A percentile compares a stretch with the other conserved stretches of the same genome.
Conservation (phyloP, 2,113 vertebrate genomes). For the Macquaria ambigua region DNA sequence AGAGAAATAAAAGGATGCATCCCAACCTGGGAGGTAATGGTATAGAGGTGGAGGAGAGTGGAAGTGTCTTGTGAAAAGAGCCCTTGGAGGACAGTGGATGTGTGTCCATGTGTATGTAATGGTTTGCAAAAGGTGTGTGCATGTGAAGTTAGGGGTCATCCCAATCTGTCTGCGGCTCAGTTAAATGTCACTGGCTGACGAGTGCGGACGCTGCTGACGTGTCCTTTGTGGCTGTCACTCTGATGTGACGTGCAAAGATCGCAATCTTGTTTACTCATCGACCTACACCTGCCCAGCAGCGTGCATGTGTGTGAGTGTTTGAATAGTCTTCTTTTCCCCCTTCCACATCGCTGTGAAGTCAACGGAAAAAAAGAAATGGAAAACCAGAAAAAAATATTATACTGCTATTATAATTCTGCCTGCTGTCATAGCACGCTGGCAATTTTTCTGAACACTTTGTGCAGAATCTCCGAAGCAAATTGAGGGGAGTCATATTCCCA, state of each 20-base stretch:
- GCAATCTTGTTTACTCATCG: slow-evolving; percentile 68
- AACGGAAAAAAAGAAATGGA: slow-evolving; percentile 20
- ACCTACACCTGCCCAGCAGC: slow-evolving; percentile 39
- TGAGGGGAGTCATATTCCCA: slow-evolving; percentile 12
- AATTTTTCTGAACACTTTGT: slow-evolving; percentile 28
- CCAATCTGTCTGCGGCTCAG: slow-evolving; percentile 40
- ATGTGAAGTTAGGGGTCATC: slow-evolving; percentile 45
- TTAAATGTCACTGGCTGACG: slow-evolving; percentile 79
- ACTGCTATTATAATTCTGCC: slow-evolving; percentile 2
- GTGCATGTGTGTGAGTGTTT: background rate
- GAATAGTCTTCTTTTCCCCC: background rate
- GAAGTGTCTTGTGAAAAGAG: background rate
- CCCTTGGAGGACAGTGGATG: background rate
- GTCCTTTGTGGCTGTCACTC: slow-evolving; percentile 76
- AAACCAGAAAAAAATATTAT: background rate
- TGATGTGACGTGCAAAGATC: slow-evolving; percentile 70
- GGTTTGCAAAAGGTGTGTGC: slow-evolving; percentile 19
- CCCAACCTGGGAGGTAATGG: background rate
- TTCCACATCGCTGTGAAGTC: slow-evolving; percentile 1
- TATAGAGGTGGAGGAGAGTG: background rate
- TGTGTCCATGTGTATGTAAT: background rate
- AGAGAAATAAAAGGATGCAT: background rate
- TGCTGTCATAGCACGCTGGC: slow-evolving; percentile 12
- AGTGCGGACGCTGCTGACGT: slow-evolving; percentile 37
- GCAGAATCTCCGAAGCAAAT: slow-evolving; percentile 17